phyloP scores from a whole-genome alignment of 2,888 invertebrate genomes.

The Dione vanillae region DNA sequence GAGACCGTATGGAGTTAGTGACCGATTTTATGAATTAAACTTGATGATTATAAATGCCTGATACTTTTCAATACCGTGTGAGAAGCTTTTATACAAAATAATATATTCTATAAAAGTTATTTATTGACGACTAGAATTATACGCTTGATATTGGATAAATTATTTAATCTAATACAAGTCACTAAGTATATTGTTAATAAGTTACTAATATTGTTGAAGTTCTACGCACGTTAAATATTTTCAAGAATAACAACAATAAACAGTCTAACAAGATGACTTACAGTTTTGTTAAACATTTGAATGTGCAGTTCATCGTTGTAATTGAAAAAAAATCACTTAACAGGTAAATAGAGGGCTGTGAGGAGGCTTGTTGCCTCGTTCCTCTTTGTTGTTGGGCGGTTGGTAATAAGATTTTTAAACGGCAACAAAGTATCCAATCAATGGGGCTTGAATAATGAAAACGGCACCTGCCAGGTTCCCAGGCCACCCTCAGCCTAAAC shows the following conservation, averaged over 20 bases:
- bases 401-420: slow-evolving; percentile 84
- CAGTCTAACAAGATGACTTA: slow-evolving; percentile 81
- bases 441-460: slow-evolving; percentile 84
- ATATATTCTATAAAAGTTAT: too few relatives aligned
- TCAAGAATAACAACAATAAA: slow-evolving; percentile 60
- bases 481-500: slow-evolving; percentile 74
- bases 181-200: too few relatives aligned
- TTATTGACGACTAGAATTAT: background rate
- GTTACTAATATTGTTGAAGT: background rate
- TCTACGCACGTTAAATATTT: background rate
- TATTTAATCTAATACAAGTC: background rate
- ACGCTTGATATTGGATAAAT: too few relatives aligned
- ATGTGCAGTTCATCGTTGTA: slow-evolving; percentile 76
- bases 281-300: slow-evolving; percentile 71
- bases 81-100: background rate
- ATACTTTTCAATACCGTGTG: background rate
- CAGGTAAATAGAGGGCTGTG: slow-evolving; percentile 73
- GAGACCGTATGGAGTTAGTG: slow-evolving; percentile 60
- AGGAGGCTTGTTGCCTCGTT: slow-evolving; percentile 60
- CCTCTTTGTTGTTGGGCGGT: slow-evolving; percentile 76
- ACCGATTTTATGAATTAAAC: slow-evolving; percentile 53
- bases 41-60: slow-evolving; percentile 1
- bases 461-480: slow-evolving; percentile 80
- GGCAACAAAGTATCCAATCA: slow-evolving; percentile 84
- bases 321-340: slow-evolving; percentile 84